Evolutionary conservation across 2,113 vertebrate species (phyloP).

Genomic region (Colossoma macropomum): DNA sequence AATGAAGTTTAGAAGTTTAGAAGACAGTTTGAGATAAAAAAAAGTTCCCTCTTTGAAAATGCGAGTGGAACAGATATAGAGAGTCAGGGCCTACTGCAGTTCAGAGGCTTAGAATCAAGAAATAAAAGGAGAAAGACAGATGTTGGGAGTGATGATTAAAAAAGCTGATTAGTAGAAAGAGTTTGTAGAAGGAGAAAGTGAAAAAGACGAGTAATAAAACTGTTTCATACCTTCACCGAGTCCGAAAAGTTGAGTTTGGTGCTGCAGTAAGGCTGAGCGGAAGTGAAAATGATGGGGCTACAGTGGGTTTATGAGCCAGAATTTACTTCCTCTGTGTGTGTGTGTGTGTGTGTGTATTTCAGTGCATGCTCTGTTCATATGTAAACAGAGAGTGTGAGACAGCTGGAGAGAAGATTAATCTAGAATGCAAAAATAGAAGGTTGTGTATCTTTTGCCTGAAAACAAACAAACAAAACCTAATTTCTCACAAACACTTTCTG

Average conservation of each 20-base stretch:
- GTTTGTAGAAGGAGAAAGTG: not conserved
- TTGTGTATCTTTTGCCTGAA: not conserved
- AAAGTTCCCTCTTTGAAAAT: not conserved
- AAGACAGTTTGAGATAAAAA: not conserved
- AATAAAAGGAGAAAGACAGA: not conserved
- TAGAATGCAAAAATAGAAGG: not conserved
- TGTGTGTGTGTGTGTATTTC: not conserved
- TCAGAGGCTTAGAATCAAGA: not conserved
- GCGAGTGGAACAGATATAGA: not conserved
- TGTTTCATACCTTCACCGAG: not conserved
- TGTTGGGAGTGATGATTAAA: not conserved
- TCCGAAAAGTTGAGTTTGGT: conserved; percentile 16
- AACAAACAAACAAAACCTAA: not conserved
- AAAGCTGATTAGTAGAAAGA: not conserved
- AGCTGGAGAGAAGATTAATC: not conserved
- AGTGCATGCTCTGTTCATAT: not conserved
- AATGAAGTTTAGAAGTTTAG: not conserved
- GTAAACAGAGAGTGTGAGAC: not conserved
- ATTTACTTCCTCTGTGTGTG: conserved; percentile 65
- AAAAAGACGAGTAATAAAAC: not conserved
- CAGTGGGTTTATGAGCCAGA: conserved; percentile 38
- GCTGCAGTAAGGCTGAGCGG: conserved; percentile 1
- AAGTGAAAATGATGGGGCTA: conserved; percentile 60
- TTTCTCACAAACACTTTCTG: not conserved
- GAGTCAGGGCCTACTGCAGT: not conserved